These are phyloP conservation scores for Nomada fucata DNA, from an alignment of 2,888 invertebrate species.

Conservation along the genomic window DNA sequence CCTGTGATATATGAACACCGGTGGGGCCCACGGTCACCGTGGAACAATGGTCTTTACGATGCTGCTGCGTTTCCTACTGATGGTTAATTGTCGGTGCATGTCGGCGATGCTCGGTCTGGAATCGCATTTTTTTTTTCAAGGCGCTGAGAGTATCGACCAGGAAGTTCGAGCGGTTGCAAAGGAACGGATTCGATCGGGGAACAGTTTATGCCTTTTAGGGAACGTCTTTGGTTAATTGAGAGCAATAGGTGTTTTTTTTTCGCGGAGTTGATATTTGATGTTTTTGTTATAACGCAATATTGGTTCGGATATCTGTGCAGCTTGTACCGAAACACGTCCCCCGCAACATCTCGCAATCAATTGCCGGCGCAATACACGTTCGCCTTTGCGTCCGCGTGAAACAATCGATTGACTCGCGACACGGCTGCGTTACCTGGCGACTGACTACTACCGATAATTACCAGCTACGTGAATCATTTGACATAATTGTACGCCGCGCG, in stretches of 20 bases:
- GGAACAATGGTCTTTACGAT: slow-evolving; percentile 22
- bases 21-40: background rate
- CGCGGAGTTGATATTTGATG: too few relatives aligned
- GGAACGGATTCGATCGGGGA: too few relatives aligned
- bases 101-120: too few relatives aligned
- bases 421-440: slow-evolving; percentile 24
- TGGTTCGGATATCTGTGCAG: background rate
- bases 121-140: too few relatives aligned
- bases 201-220: too few relatives aligned
- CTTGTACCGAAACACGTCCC: slow-evolving; percentile 12
- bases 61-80: slow-evolving; percentile 21
- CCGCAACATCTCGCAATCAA: slow-evolving; percentile 28
- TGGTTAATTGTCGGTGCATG: slow-evolving; percentile 9
- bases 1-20: slow-evolving; percentile 40
- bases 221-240: too few relatives aligned
- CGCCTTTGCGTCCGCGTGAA: slow-evolving; percentile 34
- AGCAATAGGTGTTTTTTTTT: too few relatives aligned
- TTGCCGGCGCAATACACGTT: slow-evolving; percentile 14
- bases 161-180: too few relatives aligned
- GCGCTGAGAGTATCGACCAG: too few relatives aligned
- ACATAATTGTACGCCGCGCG: slow-evolving; percentile 69
- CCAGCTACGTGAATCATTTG: slow-evolving; percentile 66
- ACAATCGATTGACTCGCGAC: slow-evolving; percentile 48
- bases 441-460: slow-evolving; percentile 56
- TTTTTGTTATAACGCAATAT: background rate